Base-by-base conservation (phyloP, 2,888 invertebrate species). In the Anthophora plumipes region DNA sequence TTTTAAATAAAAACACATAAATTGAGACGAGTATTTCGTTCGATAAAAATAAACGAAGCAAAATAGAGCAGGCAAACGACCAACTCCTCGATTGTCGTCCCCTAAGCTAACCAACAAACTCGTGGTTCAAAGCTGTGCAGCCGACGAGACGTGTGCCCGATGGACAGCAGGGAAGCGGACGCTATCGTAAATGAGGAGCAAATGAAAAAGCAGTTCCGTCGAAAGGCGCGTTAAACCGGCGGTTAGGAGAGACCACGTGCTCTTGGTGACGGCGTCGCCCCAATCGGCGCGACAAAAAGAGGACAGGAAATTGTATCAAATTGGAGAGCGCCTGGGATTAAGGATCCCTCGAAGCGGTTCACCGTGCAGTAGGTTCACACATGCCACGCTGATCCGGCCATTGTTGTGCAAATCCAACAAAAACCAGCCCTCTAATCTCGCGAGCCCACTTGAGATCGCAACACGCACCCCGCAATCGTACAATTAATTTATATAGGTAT, bases 391-490 rank as follows among this genome's bases (percentile, higher is more conserved):
- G 91, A 92, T 92, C 92, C 91, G 82, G 72, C 86, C 90, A 93
- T 93, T 93, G 93, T 93, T 92, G 93, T 93, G 93, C 92, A 93
- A 93, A 93, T 93, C 90, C 90, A 92, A 92, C 92, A 91, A 92
- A 93, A 93, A 93, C 92, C 89, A 83, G 88, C 90, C 90, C 91
- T 90, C 91, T 92, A 93, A 93, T 93, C 93, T 90, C 86, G 89
- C 90, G 88, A 86, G 82, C 89, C 90, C 91, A 92, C 92, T 92
- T 91, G 91, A 91, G 89, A 90, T 90, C 88, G 87, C 83, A 87
- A 79, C 88, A 85, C 82, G 86, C 90, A 86, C 90, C 90, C 90
- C 86, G 84, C 83, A 82, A 82, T 82, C 84, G 87, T 89, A 91
- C 92, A 91, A 92, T 92, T 92, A 92, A 92, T 92, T 92, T 92